phyloP scores from a whole-genome alignment of 2,888 invertebrate species.

The Latrodectus hesperus region DNA sequence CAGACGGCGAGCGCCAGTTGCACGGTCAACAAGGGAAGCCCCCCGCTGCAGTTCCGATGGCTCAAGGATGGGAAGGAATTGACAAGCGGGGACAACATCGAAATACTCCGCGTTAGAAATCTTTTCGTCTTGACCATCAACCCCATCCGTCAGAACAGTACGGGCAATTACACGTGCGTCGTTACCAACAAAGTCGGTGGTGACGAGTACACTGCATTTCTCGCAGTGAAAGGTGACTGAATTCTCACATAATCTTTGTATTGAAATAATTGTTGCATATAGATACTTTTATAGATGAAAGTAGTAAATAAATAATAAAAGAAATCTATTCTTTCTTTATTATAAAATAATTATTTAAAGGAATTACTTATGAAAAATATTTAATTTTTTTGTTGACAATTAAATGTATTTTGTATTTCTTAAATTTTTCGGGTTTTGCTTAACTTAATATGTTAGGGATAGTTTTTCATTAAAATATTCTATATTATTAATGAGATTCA shows the following conservation, averaged over 20 bases:
- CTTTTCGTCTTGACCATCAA: conserved; percentile 27
- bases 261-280: too few species aligned
- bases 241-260: too few species aligned
- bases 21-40: conserved; percentile 63
- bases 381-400: not conserved
- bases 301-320: too few species aligned
- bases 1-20: conserved; percentile 69
- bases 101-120: conserved; percentile 28
- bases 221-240: conserved; percentile 67
- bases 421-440: not conserved
- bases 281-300: too few species aligned
- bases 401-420: not conserved
- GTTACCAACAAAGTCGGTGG: conserved; percentile 59
- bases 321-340: too few species aligned
- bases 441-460: too few species aligned
- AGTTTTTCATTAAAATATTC: too few species aligned
- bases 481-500: too few species aligned
- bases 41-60: conserved; percentile 65
- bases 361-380: not conserved
- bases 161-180: conserved; percentile 62
- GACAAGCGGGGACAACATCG: conserved; percentile 20
- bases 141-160: conserved; percentile 49
- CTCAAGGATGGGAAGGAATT: conserved; percentile 46
- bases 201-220: conserved; percentile 52
- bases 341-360: too few species aligned